Base-by-base conservation (phyloP, 2,113 vertebrate genomes). In the Phalacrocorax aristotelis region DNA sequence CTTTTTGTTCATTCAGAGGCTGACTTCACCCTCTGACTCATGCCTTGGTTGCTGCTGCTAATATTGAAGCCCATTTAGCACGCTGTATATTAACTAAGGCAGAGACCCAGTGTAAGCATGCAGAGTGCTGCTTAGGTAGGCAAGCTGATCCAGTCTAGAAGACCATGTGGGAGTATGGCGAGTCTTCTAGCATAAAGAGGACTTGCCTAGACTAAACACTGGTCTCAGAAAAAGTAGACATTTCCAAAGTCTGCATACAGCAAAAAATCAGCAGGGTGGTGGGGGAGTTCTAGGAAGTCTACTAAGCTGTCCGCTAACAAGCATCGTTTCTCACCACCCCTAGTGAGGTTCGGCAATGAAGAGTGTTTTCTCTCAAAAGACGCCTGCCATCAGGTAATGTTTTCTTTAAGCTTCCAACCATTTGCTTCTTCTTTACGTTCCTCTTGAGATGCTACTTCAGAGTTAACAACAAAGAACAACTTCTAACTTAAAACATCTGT, bases 401-500 rank as follows among this genome's bases (percentile, higher is more conserved):
- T 95, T 94, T 75, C 11, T 87, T 78, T 83, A 86, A 15, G 54
- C n/a, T 81, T 86, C 54, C 64, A 70, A 26, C 42, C 36, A 32
- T 72, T 89, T 86, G 18, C 30, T 58, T 11, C 77, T 69, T 64
- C 46, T 70, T 86, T 27, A 62, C 36, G 13, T 62, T 86, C 83
- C 36, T 44, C 40, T 49, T n/a, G 14, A 62, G 79, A 61, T 49
- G 25, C 14, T 74, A 32, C 48, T 70, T 74, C 69, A 66, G 54
- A 42, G 34, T 83, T 90, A 88, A 88, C 26, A 95, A 62, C 25
- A 66, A 93, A 86, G 69, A 90, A 22, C 7, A 74, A 17, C 51
- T 77, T 93, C 34, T 69, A 83, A 93, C n/a, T 83, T 83, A 70
- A 95, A 96, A 87, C 76, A 83, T 51, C 30, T 86, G 80, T 42